phyloP scores from a whole-genome alignment of 1,140 invertebrate species.

The Drosophila lowei region DNA sequence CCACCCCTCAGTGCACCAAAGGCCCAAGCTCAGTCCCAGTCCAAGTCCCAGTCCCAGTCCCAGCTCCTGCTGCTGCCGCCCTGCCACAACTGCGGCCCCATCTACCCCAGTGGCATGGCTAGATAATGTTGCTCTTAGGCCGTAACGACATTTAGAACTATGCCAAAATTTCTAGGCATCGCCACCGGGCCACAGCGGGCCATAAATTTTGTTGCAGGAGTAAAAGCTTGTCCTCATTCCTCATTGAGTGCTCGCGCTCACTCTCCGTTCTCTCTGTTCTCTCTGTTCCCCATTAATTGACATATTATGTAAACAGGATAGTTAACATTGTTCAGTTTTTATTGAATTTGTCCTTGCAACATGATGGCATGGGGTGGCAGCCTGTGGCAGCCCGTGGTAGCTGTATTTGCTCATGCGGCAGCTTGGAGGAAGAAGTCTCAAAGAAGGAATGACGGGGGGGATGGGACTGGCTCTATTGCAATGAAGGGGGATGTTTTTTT shows the following conservation, averaged over 20 bases:
- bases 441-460: too few species aligned
- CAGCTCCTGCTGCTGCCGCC: slow-evolving; percentile 12
- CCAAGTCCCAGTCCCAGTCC: too few species aligned
- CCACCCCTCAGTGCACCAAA: too few species aligned
- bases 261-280: too few species aligned
- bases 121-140: slow-evolving; percentile 16
- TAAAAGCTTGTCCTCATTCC: slow-evolving; percentile 36
- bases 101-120: too few species aligned
- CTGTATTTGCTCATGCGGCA: slow-evolving; percentile 31
- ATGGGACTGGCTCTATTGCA: too few species aligned
- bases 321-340: slow-evolving; percentile 63
- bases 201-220: slow-evolving; percentile 29
- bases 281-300: slow-evolving; percentile 58
- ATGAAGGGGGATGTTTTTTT: too few species aligned
- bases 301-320: slow-evolving; percentile 78
- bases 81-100: too few species aligned
- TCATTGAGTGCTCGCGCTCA: neutral
- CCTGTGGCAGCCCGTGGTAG: slow-evolving; percentile 8
- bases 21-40: too few species aligned
- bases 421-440: neutral
- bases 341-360: slow-evolving; percentile 9
- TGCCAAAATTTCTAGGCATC: slow-evolving; percentile 26
- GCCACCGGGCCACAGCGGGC: slow-evolving; percentile 20
- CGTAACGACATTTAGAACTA: slow-evolving; percentile 18
- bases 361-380: too few species aligned